Percentiles rank a stretch among this genome's conserved stretches.
These are phyloP conservation scores for Harpalus rubripes DNA, from an alignment of 2,888 invertebrate genomes.

Conservation along the genomic window DNA sequence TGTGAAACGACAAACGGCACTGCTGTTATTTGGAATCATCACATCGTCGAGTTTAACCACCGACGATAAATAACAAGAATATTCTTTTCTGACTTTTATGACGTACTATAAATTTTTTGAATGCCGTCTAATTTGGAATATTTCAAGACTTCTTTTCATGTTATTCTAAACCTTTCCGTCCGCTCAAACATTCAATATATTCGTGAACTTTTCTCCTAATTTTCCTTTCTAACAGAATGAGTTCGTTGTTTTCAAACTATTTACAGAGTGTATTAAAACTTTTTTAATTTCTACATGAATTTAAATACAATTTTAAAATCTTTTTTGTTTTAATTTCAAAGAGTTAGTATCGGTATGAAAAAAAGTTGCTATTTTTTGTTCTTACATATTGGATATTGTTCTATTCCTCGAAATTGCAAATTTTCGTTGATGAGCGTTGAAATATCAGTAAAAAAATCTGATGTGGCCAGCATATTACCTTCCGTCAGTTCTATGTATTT, in stretches of 20 bases:
- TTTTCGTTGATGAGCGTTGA: too few relatives aligned
- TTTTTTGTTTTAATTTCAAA: not conserved
- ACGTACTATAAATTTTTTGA: constrained; percentile 51
- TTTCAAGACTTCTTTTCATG: constrained; percentile 41
- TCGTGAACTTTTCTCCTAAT: constrained; percentile 11
- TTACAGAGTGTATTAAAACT: constrained; percentile 30
- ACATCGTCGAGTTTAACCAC: constrained; percentile 45
- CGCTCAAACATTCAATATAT: constrained; percentile 31
- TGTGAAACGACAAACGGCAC: constrained; percentile 13
- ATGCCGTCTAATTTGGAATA: constrained; percentile 42
- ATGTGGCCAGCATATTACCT: too few relatives aligned
- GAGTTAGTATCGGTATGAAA: not conserved
- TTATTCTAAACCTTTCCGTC: constrained; percentile 43
- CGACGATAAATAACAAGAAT: constrained; percentile 30
- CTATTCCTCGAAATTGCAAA: too few relatives aligned
- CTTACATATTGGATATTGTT: too few relatives aligned
- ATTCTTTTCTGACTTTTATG: constrained; percentile 53
- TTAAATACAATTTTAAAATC: not conserved
- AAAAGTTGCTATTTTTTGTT: not conserved
- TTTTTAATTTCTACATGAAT: constrained; percentile 16
- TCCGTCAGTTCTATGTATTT: too few relatives aligned
- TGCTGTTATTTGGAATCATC: constrained; percentile 43
- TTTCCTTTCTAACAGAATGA: constrained; percentile 30
- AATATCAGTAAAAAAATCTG: too few relatives aligned
- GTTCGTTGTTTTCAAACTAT: constrained; percentile 48